phyloP scores from a whole-genome alignment of 2,113 vertebrate species.

The Otocyon megalotis region DNA sequence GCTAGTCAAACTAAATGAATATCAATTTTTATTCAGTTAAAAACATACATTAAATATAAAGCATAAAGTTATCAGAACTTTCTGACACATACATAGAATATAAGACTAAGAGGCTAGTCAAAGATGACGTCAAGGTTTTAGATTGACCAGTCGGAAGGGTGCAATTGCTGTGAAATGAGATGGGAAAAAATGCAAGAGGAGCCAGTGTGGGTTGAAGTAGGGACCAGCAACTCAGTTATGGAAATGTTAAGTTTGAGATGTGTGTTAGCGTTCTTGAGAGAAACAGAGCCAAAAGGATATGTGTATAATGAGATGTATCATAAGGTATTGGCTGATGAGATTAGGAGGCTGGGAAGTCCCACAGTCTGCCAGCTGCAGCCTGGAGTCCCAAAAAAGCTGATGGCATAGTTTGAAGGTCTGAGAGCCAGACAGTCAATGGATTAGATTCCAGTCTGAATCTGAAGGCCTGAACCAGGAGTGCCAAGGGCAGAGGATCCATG shows the following conservation, averaged over 20 bases:
- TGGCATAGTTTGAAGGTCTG: not conserved
- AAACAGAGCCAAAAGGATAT: not conserved
- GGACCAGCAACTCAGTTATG: not conserved
- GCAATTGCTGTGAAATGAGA: not conserved
- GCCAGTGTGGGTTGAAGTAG: not conserved
- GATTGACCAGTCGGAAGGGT: not conserved
- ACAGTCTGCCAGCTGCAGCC: not conserved
- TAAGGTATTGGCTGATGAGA: not conserved
- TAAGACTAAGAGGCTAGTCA: not conserved
- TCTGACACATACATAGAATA: not conserved
- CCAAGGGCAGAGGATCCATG: not conserved
- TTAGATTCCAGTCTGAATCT: not conserved
- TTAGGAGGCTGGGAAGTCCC: not conserved
- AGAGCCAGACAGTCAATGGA: not conserved
- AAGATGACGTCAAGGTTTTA: not conserved
- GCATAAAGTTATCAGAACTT: not conserved
- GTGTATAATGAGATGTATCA: not conserved
- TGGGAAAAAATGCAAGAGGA: not conserved
- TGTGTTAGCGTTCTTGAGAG: not conserved
- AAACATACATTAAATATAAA: constrained; percentile 11
- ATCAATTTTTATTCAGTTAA: not conserved
- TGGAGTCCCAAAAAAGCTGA: not conserved
- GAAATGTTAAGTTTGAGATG: not conserved
- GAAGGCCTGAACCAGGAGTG: not conserved
- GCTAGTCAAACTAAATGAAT: not conserved